A percentile compares a stretch with the other conserved stretches of the same genome.
Evolutionary conservation across 2,888 invertebrate species (phyloP).

Genomic region (Synanthedon tipuliformis): DNA sequence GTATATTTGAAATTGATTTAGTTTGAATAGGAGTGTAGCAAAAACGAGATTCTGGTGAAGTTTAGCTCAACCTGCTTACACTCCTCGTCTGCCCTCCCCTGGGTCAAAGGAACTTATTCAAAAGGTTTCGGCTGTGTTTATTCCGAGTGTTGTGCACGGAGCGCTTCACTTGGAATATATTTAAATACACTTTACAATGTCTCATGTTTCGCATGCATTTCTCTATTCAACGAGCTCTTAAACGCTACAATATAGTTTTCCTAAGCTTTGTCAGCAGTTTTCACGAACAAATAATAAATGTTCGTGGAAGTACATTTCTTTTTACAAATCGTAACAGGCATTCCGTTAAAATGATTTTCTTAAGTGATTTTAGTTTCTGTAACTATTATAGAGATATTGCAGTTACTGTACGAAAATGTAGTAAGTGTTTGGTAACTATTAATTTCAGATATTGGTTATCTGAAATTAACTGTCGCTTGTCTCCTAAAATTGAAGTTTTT

Average conservation of each 20-base stretch:
- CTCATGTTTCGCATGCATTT: conserved; percentile 4
- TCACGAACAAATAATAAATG: no score
- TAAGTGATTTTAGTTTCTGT: no score
- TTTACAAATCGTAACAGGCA: no score
- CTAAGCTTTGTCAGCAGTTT: background rate
- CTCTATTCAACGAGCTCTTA: background rate
- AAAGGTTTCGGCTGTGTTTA: conserved; percentile 34
- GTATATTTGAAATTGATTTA: background rate
- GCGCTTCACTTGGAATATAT: conserved; percentile 37
- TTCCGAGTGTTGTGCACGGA: conserved; percentile 29
- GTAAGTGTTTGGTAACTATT: no score
- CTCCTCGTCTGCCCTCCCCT: conserved; percentile 17
- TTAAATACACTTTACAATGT: conserved; percentile 28
- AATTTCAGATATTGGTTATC: no score
- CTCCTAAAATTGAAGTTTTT: no score
- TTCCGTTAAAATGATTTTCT: no score
- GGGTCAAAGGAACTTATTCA: conserved; percentile 28
- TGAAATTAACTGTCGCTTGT: no score
- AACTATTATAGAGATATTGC: no score
- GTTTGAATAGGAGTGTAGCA: background rate
- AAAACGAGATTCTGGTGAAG: background rate
- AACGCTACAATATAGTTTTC: background rate
- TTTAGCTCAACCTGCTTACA: conserved; percentile 37
- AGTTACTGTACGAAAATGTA: no score
- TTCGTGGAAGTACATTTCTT: no score